phyloP scores from a whole-genome alignment of 2,113 vertebrate species.

The Muntiacus reevesi region DNA sequence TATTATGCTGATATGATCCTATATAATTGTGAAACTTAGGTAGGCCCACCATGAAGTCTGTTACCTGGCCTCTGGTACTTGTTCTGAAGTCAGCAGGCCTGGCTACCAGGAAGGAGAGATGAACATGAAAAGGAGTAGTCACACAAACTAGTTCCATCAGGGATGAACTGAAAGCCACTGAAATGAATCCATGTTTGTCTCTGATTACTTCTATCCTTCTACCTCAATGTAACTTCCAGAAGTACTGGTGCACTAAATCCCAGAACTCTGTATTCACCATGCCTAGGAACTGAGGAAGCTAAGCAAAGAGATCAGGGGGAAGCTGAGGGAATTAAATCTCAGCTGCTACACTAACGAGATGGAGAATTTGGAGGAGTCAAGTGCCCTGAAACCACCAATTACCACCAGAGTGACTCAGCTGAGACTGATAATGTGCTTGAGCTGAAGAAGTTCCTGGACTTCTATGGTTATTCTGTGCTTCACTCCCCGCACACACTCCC shows the following conservation, averaged over 20 bases:
- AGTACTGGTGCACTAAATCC: background rate
- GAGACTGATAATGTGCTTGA: background rate
- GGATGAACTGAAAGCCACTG: background rate
- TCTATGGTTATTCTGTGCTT: background rate
- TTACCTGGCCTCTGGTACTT: background rate
- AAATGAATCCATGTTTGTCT: background rate
- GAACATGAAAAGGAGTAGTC: background rate
- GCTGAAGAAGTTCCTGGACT: fast-evolving
- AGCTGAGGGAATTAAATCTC: background rate
- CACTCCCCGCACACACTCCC: background rate
- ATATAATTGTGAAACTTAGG: background rate
- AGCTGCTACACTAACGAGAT: background rate
- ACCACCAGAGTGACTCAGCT: background rate
- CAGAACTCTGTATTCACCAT: background rate
- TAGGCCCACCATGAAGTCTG: background rate
- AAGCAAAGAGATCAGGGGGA: background rate
- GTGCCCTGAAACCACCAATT: background rate
- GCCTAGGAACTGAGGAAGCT: background rate
- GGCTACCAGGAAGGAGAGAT: background rate
- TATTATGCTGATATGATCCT: background rate
- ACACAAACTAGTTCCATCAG: background rate
- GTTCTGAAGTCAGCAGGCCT: background rate
- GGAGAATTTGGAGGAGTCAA: background rate
- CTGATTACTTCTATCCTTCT: background rate
- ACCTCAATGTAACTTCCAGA: background rate